Evolutionary conservation across 2,797 vertebrate genomes (phyloP).

Genomic region (Peromyscus attwateri): DNA sequence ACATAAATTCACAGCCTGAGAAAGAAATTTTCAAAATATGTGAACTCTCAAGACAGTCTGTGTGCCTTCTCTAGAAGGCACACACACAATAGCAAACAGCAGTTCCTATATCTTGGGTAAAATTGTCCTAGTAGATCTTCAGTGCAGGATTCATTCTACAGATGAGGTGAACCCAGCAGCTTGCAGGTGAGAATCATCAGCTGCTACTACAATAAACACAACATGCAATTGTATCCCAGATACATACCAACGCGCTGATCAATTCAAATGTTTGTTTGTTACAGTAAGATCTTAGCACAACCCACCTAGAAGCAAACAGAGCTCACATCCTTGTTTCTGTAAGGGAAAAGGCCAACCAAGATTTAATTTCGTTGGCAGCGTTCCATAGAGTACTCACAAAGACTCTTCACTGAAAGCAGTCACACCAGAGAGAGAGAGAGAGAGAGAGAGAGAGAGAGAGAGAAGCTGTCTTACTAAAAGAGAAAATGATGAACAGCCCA

Average conservation of each 20-base stretch:
- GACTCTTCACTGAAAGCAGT: neutral
- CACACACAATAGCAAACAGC: neutral
- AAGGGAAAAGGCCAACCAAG: neutral
- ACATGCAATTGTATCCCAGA: neutral
- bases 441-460: neutral
- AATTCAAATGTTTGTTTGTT: neutral
- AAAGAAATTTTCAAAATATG: constrained; percentile 31
- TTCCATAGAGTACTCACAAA: neutral
- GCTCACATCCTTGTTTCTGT: constrained; percentile 8
- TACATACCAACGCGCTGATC: neutral
- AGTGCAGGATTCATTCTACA: neutral
- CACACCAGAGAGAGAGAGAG: neutral
- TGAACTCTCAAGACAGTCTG: neutral
- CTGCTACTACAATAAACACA: neutral
- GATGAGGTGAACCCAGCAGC: neutral
- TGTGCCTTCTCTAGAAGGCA: neutral
- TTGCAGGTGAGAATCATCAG: neutral
- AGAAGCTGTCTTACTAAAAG: constrained; percentile 39
- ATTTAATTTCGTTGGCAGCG: neutral
- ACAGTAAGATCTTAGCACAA: neutral
- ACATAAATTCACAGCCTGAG: neutral
- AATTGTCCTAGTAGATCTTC: neutral
- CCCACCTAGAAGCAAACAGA: constrained; percentile 43
- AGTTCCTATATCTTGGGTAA: neutral
- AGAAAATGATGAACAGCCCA: constrained; percentile 35